A percentile compares a stretch with the other conserved stretches of the same genome.
These are phyloP conservation scores for Dendrophyllia cribrosa DNA, from an alignment of 64 coral and sea anemone species.

Conservation along the genomic window DNA sequence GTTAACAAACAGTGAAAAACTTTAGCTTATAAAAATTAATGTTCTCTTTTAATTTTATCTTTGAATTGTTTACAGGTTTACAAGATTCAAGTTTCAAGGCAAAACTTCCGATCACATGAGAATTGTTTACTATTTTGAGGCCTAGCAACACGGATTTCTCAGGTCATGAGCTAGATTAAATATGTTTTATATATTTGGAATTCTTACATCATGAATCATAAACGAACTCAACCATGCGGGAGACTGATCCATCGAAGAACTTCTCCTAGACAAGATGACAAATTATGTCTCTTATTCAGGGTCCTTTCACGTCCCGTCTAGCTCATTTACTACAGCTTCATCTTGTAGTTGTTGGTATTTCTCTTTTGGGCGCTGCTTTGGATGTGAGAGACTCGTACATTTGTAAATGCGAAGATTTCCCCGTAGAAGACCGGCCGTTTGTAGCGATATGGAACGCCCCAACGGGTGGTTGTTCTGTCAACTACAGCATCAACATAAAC, in stretches of 20 bases:
- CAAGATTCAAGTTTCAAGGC: background rate
- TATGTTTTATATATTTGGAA: constrained; percentile 41
- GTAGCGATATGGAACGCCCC: constrained; percentile 97
- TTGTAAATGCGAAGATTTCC: constrained; percentile 83
- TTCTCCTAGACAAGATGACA: constrained; percentile 48
- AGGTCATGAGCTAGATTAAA: constrained; percentile 16
- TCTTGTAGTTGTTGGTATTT: background rate
- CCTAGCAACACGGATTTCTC: background rate
- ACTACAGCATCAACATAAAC: constrained; percentile 93
- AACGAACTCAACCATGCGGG: constrained; percentile 23
- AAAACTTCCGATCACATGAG: background rate
- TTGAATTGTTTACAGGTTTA: background rate
- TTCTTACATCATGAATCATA: constrained; percentile 50
- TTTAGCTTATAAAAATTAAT: too few species aligned
- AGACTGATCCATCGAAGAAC: background rate
- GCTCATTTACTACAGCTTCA: background rate
- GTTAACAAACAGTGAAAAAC: background rate
- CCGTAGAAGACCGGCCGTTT: constrained; percentile 86
- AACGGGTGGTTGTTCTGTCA: constrained; percentile 91
- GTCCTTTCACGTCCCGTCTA: constrained; percentile 9
- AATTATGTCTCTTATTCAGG: constrained; percentile 38
- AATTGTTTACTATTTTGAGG: constrained; percentile 24
- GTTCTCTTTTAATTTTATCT: background rate
- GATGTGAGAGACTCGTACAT: constrained; percentile 22
- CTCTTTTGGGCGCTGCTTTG: background rate